Evolutionary conservation across 2,888 invertebrate genomes (phyloP).

Genomic region (Allophyes oxyacanthae): DNA sequence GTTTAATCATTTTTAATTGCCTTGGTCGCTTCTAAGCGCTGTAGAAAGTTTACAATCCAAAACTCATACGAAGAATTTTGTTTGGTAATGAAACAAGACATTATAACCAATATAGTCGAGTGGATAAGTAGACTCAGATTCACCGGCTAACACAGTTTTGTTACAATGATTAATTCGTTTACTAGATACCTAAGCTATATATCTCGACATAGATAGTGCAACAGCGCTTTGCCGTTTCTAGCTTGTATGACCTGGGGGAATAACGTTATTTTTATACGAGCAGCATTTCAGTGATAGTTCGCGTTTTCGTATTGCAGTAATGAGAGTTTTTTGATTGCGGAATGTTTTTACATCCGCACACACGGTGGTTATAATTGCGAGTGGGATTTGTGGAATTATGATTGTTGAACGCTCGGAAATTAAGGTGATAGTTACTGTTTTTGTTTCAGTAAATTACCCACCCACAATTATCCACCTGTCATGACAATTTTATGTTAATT

Average conservation of each 20-base stretch:
- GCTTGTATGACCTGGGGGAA: conserved; percentile 30
- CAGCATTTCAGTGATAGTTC: conserved; percentile 63
- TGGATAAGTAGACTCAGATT: too few species aligned
- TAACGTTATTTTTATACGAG: conserved; percentile 43
- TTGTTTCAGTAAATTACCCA: neutral
- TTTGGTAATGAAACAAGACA: too few species aligned
- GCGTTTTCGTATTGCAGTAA: conserved; percentile 56
- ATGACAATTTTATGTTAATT: too few species aligned
- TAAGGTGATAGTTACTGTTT: conserved; percentile 19
- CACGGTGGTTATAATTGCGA: conserved; percentile 23
- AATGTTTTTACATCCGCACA: conserved; percentile 50
- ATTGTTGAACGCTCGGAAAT: conserved; percentile 11
- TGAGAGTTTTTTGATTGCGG: conserved; percentile 62
- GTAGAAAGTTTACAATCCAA: too few species aligned
- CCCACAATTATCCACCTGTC: too few species aligned
- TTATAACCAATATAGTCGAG: too few species aligned
- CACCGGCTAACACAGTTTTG: too few species aligned
- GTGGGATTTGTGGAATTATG: conserved; percentile 30
- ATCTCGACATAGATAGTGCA: neutral
- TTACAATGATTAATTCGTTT: too few species aligned
- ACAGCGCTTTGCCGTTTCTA: conserved; percentile 15
- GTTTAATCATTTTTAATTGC: too few species aligned
- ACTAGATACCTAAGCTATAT: too few species aligned
- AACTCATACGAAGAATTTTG: too few species aligned
- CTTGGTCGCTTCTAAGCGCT: too few species aligned